phyloP scores from a whole-genome alignment of 2,797 vertebrate genomes.

The Rhincodon typus region DNA sequence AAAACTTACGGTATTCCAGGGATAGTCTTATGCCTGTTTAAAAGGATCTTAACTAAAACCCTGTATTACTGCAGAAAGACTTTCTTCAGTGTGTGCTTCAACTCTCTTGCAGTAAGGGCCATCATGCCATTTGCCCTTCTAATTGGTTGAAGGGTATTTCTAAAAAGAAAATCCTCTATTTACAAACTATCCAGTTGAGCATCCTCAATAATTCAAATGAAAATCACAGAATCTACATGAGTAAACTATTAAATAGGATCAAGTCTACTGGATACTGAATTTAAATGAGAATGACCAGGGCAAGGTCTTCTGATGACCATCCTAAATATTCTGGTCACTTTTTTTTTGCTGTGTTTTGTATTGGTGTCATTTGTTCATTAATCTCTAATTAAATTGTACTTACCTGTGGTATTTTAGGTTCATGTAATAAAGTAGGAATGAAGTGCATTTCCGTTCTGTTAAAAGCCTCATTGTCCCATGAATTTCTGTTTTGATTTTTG shows the following conservation, averaged over 20 bases:
- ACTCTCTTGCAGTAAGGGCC: neutral
- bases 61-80: neutral
- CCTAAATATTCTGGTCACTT: neutral
- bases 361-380: neutral
- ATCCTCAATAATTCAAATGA: neutral
- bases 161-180: too few relatives aligned
- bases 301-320: neutral
- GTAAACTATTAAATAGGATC: neutral
- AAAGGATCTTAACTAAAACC: too few relatives aligned
- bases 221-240: neutral
- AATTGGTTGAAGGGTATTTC: neutral
- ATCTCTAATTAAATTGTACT: neutral
- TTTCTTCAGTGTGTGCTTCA: neutral
- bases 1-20: too few relatives aligned
- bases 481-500: neutral
- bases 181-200: too few relatives aligned
- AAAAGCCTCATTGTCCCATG: neutral
- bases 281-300: neutral
- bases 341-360: neutral
- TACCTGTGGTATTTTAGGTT: neutral
- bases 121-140: neutral
- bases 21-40: too few relatives aligned
- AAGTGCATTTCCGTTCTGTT: neutral
- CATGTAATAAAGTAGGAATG: neutral
- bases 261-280: neutral